Base-by-base conservation (phyloP, 2,113 vertebrate genomes). In the Microcebus lehilahytsara region DNA sequence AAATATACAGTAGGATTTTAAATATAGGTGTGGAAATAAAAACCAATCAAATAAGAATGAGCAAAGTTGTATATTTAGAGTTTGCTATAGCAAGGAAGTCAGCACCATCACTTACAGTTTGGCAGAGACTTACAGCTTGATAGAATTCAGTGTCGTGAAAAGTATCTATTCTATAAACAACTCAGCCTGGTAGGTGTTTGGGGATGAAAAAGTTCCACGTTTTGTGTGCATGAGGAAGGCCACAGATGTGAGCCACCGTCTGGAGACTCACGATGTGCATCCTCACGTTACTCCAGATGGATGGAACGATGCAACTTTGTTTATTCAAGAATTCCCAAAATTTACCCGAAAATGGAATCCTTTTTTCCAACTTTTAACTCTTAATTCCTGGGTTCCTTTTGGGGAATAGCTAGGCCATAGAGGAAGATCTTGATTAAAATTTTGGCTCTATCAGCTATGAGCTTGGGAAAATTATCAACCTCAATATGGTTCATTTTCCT, bases 401-500 rank as follows among this genome's bases (percentile, higher is more conserved):
- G 27, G n/a, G 49, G 56, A 62, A 46, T 34, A 3, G 53, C 17
- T 12, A 27, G 37, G 2, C 30, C n/a, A 4, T 9, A 42, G 17
- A 92, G 75, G 32, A 95, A 93, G 40, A 37, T 85, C n/a, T 80
- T 79, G 30, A 64, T 30, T 72, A 72, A 89, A 93, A 56, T 72
- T 27, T 20, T 85, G 64, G 80, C 12, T 71, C 64, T 51, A 34
- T 51, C 13, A 23, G 62, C 5, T 16, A 53, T 19, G 20, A 79
- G 19, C 53, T 27, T 42, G 27, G 58, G 22, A 62, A 79, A 40
- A 58, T 60, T 49, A 60, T 13, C 13, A 40, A 58, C 37, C 32
- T 83, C 46, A 62, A 4, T 53, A 53, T 5, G 64, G 30, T 64
- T 30, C 23, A 30, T 10, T 64, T 64, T 64, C 62, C 62, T 64